Base-by-base conservation (phyloP, 1,140 invertebrate species). In the Zaprionus capensis region DNA sequence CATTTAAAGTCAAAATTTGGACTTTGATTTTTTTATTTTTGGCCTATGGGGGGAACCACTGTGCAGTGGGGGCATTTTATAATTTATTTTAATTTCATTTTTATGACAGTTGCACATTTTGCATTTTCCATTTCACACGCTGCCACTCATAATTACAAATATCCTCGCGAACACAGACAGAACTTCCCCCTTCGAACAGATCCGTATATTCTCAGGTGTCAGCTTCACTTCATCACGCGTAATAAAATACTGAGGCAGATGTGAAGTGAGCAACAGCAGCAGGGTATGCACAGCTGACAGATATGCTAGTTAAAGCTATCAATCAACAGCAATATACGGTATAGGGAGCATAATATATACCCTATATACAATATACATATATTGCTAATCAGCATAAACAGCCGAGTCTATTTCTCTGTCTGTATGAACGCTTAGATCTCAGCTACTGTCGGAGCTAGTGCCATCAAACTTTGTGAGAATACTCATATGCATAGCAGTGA, bases 201-300 rank as follows among this genome's bases (percentile, higher is more conserved):
- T 34, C 38, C 56, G 59, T n/a, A 67, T 57, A 65, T 51, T 55
- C 56, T 53, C 31, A 57, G 12, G 64, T 85, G 82, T 86, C 82
- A 86, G 57, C 51, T 82, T 74, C 77, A 82, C 67, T 82, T 82
- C 68, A 78, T 83, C 79, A 78, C 44, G 26, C 20, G 66, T 57
- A 62, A 55, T 34, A 44, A 72, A 78, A 67, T 66, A 64, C 53
- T 14, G 20, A 44, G 53, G 22, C 26, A 56, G 28, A 55, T 5
- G 31, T 11, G 31, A 44, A 7, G 2, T 22, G 4, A 20, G 34
- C 26, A 6, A n/a, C 4, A n/a, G 15, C 24, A 5, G 24, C 4
- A 7, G 36, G 51, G 36, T 41, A 22, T 38, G 34, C 63, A 56
- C 22, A 20, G 22, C 36, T 5, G 20, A 14, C 4, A 22, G 46